A percentile compares a stretch with the other conserved stretches of the same genome.
These are phyloP conservation scores for Myotis brandtii DNA, from an alignment of 2,113 vertebrate species.

Conservation along the genomic window DNA sequence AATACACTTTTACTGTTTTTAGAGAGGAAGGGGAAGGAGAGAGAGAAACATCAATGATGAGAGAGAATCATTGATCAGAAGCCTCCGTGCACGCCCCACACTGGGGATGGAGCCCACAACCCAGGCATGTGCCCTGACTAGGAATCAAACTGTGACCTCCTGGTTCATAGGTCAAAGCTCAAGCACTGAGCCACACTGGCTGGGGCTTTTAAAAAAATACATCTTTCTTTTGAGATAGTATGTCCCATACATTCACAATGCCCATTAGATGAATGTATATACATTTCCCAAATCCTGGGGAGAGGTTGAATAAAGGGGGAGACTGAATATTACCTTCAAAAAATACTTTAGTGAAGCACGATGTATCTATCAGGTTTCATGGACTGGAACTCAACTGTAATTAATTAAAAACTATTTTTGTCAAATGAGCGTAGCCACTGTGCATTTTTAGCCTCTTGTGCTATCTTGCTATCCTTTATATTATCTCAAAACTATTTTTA, in stretches of 20 bases:
- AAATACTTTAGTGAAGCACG: neutral
- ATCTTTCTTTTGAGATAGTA: neutral
- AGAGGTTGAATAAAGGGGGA: neutral
- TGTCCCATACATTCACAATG: neutral
- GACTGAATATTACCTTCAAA: neutral
- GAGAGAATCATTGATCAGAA: neutral
- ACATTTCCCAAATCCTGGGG: neutral
- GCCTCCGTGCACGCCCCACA: neutral
- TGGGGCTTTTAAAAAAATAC: neutral
- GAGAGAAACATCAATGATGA: neutral
- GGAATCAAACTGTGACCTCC: neutral
- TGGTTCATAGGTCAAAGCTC: too few species aligned
- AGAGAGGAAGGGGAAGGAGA: neutral
- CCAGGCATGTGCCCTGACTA: neutral
- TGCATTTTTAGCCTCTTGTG: constrained; percentile 63
- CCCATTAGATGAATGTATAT: neutral
- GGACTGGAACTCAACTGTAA: constrained; percentile 63
- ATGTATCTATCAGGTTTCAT: constrained; percentile 14
- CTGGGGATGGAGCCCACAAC: neutral
- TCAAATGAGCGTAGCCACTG: constrained; percentile 30
- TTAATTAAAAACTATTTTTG: constrained; percentile 73
- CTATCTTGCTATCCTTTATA: constrained; percentile 58
- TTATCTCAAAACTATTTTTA: constrained; percentile 72
- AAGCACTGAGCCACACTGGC: neutral
- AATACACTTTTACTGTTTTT: neutral